Base-by-base conservation (phyloP, 2,888 invertebrate genomes). In the Leptopilina drosophilae region DNA sequence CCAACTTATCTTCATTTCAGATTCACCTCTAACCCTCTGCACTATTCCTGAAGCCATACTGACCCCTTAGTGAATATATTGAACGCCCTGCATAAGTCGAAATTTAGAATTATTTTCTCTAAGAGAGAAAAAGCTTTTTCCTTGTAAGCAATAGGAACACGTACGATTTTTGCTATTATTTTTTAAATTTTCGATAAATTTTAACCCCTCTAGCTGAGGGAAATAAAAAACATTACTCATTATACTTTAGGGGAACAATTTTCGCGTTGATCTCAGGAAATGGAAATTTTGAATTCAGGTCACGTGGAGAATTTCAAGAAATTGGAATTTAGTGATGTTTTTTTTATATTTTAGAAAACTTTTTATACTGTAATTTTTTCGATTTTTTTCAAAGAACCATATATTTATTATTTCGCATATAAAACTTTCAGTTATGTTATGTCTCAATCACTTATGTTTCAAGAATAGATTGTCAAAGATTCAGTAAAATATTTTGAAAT, bases 1-100 rank as follows among this genome's bases (percentile, higher is more conserved):
- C 87, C 89, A 88, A 89, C 90, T 90, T 90, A 90, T 90, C 90
- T 89, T 85, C 86, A 86, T 87, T 86, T 87, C 85, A 81, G 84
- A 83, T 84, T 87, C 86, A 82, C 85, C 83, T 84, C 85, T 78
- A 84, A 84, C 84, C 84, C 9, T 49, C 11, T 2, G 11, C 11
- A 49, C 42, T 82, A 80, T 82, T 81, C 80, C 33, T 64, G 79
- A 81, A 82, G 69, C 81, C 82, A 67, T 81, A 77, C 81, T 78
- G 81, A 78, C 81, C 81, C 79, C 79, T 76, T 49, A 11, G 76
- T 64, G 81, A 81, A 80, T 73, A 77, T 76, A 73, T 69, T 53
- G 69, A 69, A 69, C 26, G 14, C 53, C 33, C 69, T 69, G 26
- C 14, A 33, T 26, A 8, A 69, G 26, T 69, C 69, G 53, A 69